Evolutionary conservation across 2,113 vertebrate species (phyloP).

Genomic region (Syrmaticus mikado): DNA sequence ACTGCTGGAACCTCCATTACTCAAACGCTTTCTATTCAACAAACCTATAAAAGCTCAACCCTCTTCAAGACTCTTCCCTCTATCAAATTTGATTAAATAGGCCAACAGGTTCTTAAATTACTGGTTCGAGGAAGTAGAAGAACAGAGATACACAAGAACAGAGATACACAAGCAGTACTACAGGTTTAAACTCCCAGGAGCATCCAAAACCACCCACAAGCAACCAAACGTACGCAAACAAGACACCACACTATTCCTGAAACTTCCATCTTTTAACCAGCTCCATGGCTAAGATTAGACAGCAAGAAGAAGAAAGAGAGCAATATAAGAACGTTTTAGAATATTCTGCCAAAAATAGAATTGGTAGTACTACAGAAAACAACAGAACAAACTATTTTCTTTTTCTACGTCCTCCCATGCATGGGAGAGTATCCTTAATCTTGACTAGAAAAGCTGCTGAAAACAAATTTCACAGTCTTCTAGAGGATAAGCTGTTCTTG

Average conservation of each 20-base stretch:
- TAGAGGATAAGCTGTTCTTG: not conserved
- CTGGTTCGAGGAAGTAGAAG: slow-evolving; percentile 17
- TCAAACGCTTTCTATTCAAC: not conserved
- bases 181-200: slow-evolving; percentile 41
- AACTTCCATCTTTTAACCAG: not conserved
- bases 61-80: not conserved
- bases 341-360: not conserved
- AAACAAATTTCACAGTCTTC: not conserved
- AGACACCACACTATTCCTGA: not conserved
- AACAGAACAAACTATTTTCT: not conserved
- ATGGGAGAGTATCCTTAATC: not conserved
- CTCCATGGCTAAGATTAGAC: not conserved
- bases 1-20: not conserved
- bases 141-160: not conserved
- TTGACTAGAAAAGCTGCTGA: not conserved
- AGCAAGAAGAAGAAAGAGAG: not conserved
- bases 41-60: not conserved
- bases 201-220: slow-evolving; percentile 11
- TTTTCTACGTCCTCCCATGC: not conserved
- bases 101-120: slow-evolving; percentile 17
- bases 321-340: not conserved
- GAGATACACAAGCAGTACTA: slow-evolving; percentile 10
- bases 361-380: not conserved
- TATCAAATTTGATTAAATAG: not conserved
- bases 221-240: not conserved